Base-by-base conservation (phyloP, 2,888 invertebrate species). In the Smittia sp. region DNA sequence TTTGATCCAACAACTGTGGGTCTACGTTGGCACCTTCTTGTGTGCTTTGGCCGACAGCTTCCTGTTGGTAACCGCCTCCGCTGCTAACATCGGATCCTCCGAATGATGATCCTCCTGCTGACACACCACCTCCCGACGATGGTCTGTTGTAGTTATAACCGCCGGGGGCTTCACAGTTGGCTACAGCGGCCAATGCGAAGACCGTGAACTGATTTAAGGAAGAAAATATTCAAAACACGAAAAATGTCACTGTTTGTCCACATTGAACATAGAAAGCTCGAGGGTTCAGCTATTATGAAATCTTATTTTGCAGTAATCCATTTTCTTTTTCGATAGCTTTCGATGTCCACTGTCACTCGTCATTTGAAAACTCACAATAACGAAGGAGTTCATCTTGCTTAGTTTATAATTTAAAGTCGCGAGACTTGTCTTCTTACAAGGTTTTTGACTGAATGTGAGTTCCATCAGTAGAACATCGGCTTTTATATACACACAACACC, bases 11-110 rank as follows among this genome's bases (percentile, higher is more conserved):
- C 77, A 93, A 88, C 76, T 89, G 89, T 39, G 86, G 85, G 83
- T 93, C 93, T 77, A 93, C 92, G 82, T 90, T 87, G 79, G 91
- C 91, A 76, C 93, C 93, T 81, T 93, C 93, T 78, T 87, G 90
- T 78, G 92, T 91, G 81, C 91, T 90, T 84, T 87, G 88, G 77
- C 93, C 93, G 77, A 89, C 87, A 77, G 90, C 88, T 74, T 92
- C 92, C 77, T 90, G 88, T 76, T 87, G 88, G 85, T 90, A 91
- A 78, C 90, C 90, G 76, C 90, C 89, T 75, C 90, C 89, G 75
- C 90, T 88, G 78, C 88, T 86, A 75, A 85, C 82, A 78, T 84
- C 83, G 74, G 81, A 77, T 74, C 78, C 78, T 20, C 80, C 80
- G 24, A 81, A 81, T 74, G 79, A 79, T 75, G 75, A 78, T 75